Percentiles rank a stretch among this genome's conserved stretches.
Conservation (phyloP, 30 jellyfish, hydroid and myxozoan genomes). For the Chironex yamaguchii region DNA sequence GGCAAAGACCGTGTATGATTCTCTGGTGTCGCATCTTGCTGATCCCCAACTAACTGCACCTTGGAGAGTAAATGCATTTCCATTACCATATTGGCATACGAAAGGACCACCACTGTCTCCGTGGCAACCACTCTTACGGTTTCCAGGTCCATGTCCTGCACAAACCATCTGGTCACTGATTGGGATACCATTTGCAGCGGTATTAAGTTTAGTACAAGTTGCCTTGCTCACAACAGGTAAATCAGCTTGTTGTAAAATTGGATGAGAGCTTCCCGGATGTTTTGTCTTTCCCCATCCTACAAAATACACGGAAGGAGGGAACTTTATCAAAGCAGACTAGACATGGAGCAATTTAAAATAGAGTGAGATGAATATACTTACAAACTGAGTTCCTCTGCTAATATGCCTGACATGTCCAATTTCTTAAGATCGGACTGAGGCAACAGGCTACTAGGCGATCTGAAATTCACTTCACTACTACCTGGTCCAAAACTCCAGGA, state of each 20-base stretch:
- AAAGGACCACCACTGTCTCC: conserved; percentile 98
- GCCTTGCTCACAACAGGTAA: conserved; percentile 72
- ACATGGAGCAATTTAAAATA: background rate
- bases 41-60: conserved; percentile 95
- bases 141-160: conserved; percentile 78
- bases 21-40: conserved; percentile 68
- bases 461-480: background rate
- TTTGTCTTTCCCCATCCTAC: conserved; percentile 91
- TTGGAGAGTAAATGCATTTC: conserved; percentile 78
- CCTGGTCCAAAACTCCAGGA: background rate
- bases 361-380: background rate
- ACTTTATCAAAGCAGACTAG: background rate
- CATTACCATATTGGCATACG: conserved; percentile 80
- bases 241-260: conserved; percentile 81
- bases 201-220: conserved; percentile 65
- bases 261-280: conserved; percentile 91
- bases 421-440: too few species aligned
- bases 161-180: conserved; percentile 71
- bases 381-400: background rate
- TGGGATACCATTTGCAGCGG: conserved; percentile 53
- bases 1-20: conserved; percentile 85
- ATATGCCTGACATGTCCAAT: too few species aligned
- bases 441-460: too few species aligned
- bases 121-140: conserved; percentile 87
- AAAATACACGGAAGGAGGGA: background rate